phyloP scores from a whole-genome alignment of 2,113 vertebrate genomes.

The Miniopterus natalensis region DNA sequence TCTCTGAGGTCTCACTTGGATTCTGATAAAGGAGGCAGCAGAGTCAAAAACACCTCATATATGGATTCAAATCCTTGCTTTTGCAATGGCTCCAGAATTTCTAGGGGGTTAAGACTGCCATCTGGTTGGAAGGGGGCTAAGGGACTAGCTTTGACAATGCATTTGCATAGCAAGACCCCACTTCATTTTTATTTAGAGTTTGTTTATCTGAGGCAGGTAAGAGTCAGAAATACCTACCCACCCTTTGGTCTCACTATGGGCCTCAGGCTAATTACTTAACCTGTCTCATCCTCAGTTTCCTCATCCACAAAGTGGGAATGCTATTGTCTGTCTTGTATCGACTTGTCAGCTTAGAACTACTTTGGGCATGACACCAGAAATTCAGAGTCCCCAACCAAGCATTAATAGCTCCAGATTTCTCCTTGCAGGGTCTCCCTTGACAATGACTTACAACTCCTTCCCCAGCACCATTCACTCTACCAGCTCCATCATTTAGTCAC shows the following conservation, averaged over 20 bases:
- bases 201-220: not conserved
- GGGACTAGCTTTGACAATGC: not conserved
- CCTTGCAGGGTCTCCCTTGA: not conserved
- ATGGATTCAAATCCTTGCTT: constrained; percentile 34
- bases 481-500: constrained; percentile 31
- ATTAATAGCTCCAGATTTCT: constrained; percentile 28
- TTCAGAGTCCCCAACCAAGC: not conserved
- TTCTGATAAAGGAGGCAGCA: constrained; percentile 25
- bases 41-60: not conserved
- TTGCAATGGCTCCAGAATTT: constrained; percentile 37
- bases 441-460: constrained; percentile 26
- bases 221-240: not conserved
- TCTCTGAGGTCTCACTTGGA: constrained; percentile 43
- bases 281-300: constrained; percentile 27
- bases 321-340: not conserved
- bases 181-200: constrained; percentile 34
- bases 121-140: constrained; percentile 32
- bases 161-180: not conserved
- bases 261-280: not conserved
- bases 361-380: not conserved
- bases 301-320: constrained; percentile 20
- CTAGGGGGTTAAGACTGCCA: not conserved
- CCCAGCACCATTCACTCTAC: constrained; percentile 20
- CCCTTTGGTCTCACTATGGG: not conserved
- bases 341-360: not conserved